Percentiles rank a stretch among this genome's conserved stretches.
These are phyloP conservation scores for Ostrea edulis DNA, from an alignment of 1,140 invertebrate genomes.

Conservation along the genomic window DNA sequence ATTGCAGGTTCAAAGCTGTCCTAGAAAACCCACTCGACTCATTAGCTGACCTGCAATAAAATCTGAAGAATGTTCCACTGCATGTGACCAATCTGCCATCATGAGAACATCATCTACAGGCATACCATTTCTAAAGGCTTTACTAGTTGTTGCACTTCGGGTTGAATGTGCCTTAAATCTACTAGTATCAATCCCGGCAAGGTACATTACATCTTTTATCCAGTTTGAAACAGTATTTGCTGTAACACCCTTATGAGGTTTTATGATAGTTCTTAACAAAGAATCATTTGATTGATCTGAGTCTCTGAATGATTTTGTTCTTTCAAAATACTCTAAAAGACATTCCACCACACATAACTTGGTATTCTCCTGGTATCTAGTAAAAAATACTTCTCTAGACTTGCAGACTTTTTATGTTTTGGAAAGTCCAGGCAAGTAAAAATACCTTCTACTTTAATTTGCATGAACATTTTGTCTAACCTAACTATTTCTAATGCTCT, in stretches of 20 bases:
- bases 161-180: constrained; percentile 46
- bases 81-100: constrained; percentile 41
- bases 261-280: constrained; percentile 11
- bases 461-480: constrained; percentile 40
- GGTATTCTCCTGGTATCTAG: background rate
- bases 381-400: background rate
- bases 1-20: constrained; percentile 48
- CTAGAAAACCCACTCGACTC: background rate
- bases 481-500: constrained; percentile 38
- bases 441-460: background rate
- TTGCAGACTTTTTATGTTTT: background rate
- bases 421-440: background rate
- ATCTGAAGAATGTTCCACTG: background rate
- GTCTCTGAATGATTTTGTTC: background rate
- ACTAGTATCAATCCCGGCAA: constrained; percentile 21
- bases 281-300: background rate
- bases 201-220: background rate
- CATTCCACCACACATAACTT: background rate
- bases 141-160: constrained; percentile 32
- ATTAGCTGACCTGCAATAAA: background rate
- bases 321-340: background rate
- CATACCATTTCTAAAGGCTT: background rate
- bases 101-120: constrained; percentile 18
- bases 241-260: constrained; percentile 22
- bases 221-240: constrained; percentile 27